Conservation (phyloP, 2,888 invertebrate species). For the Byasa hedistus region DNA sequence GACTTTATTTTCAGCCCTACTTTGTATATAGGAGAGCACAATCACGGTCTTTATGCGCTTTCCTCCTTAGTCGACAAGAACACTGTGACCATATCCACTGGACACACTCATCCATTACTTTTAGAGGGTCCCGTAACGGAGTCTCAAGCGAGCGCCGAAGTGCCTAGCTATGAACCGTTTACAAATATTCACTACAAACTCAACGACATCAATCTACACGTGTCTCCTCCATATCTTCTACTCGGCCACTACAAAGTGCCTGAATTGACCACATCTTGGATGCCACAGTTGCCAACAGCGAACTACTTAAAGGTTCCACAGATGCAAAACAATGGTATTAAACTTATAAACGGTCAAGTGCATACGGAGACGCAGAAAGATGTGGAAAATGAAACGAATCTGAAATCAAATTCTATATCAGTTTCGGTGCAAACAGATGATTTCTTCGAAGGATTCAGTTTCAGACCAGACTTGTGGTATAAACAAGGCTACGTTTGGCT, state of each 20-base stretch:
- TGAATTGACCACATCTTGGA: constrained; percentile 75
- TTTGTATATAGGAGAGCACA: constrained; percentile 93
- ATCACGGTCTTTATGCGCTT: constrained; percentile 93
- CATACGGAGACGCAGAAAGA: constrained; percentile 57
- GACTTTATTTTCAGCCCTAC: constrained; percentile 84
- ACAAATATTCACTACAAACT: constrained; percentile 73
- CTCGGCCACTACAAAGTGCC: constrained; percentile 87
- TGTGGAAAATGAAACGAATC: constrained; percentile 67
- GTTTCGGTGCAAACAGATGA: constrained; percentile 82
- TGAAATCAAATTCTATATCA: constrained; percentile 66
- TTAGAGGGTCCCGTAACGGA: constrained; percentile 84
- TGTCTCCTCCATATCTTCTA: constrained; percentile 70
- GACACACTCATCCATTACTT: constrained; percentile 84
- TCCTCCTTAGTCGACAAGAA: constrained; percentile 95
- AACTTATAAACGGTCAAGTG: constrained; percentile 67
- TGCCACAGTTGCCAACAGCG: constrained; percentile 62
- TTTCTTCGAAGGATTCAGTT: constrained; percentile 64
- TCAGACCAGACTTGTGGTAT: constrained; percentile 67
- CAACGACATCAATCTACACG: constrained; percentile 65
- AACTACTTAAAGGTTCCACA: constrained; percentile 55
- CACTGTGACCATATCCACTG: constrained; percentile 88
- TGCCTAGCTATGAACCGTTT: constrained; percentile 69
- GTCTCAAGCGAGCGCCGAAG: constrained; percentile 45
- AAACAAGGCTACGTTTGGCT: constrained; percentile 81
- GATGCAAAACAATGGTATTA: constrained; percentile 49